These are phyloP conservation scores for Drosophila pruinosa DNA, from an alignment of 1,140 invertebrate species.

Conservation along the genomic window DNA sequence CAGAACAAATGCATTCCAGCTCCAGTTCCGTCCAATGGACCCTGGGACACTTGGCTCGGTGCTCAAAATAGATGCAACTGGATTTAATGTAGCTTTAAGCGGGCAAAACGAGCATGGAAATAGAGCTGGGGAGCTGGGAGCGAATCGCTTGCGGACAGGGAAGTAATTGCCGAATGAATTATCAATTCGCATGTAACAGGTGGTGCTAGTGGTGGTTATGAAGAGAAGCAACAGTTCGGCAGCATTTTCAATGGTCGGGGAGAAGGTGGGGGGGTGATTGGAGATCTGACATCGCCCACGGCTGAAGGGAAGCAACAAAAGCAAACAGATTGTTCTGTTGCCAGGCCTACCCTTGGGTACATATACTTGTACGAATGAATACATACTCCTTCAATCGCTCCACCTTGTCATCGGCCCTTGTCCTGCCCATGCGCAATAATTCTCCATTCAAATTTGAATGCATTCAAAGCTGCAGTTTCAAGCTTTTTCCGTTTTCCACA, in stretches of 20 bases:
- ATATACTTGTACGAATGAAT: not conserved
- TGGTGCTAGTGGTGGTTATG: slow-evolving; percentile 10
- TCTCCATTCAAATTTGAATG: not conserved
- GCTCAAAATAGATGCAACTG: slow-evolving; percentile 36
- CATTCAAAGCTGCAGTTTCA: slow-evolving; percentile 22
- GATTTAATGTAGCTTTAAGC: slow-evolving; percentile 23
- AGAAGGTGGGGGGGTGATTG: not conserved
- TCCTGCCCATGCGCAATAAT: slow-evolving; percentile 31
- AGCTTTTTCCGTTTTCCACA: slow-evolving; percentile 8
- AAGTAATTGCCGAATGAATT: slow-evolving; percentile 43
- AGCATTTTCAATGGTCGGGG: not conserved
- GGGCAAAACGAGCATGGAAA: not conserved
- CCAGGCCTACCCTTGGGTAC: slow-evolving; percentile 15
- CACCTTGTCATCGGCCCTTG: not conserved
- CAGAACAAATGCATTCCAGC: not conserved
- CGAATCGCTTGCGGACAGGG: not conserved
- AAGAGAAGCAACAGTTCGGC: slow-evolving; percentile 35
- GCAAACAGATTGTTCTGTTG: slow-evolving; percentile 19
- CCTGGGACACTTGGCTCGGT: slow-evolving; percentile 17
- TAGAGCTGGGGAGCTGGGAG: not conserved
- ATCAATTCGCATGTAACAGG: slow-evolving; percentile 33
- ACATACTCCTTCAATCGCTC: not conserved
- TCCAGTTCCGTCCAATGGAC: not conserved
- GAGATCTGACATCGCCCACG: slow-evolving; percentile 1
- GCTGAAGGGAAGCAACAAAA: slow-evolving; percentile 15